Base-by-base conservation (phyloP, 2,113 vertebrate species). In the Ailurus styani region DNA sequence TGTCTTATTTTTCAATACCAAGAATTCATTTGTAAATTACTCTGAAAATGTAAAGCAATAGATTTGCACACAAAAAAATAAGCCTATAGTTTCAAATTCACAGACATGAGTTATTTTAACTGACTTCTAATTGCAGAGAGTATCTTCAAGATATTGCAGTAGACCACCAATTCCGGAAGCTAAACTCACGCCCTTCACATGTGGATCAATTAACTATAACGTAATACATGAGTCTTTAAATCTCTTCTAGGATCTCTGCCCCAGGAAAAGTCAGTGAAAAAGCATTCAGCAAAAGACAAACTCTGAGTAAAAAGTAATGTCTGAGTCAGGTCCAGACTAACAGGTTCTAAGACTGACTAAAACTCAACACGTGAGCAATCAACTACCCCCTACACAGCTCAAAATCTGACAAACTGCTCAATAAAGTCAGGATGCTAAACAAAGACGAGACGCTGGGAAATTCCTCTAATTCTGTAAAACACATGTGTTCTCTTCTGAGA, bases 1-100 rank as follows among this genome's bases (percentile, higher is more conserved):
- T 64, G 7, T 45, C 70, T 87, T 90, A 77, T 82, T 68, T 91
- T 96, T 94, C 73, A 93, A 40, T 5, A 54, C 64, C 73, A 95
- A 90, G 60, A 93, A 93, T 77, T 96, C 57, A 95, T 42, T 73
- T 87, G 45, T 73, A 98, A 96, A 94, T 95, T 81, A 85, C 55
- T 72, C 34, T 95, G 57, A 84, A 95, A 88, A 82, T 45, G 37
- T 75, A 73, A 87, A 90, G 54, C 15, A 88, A 9, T n/a, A 82
- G 70, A 78, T 75, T 9, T 85, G n/a, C 64, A 87, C 78, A 86
- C 62, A 92, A 90, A 90, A 70, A 97, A 94, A 50, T 42, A 94
- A 95, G 21, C 60, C 84, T 66, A 83, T 15, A 64, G n/a, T 90
- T 97, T 77, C 70, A 78, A 87, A 93, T 75, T 93, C 91, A 90